These are phyloP conservation scores for Brachylomia viminalis DNA, from an alignment of 2,888 invertebrate species.

Conservation along the genomic window DNA sequence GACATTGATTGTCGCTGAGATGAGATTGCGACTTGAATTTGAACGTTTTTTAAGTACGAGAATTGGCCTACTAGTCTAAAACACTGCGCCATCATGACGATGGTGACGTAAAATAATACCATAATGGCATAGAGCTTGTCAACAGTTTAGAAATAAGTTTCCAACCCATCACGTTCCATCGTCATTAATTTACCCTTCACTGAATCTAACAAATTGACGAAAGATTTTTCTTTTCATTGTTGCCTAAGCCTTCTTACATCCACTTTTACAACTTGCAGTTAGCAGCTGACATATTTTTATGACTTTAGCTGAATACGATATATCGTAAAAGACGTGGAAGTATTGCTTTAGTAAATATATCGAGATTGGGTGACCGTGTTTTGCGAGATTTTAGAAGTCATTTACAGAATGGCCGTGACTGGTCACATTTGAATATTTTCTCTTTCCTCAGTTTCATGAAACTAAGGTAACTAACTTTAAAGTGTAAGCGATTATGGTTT, in stretches of 20 bases:
- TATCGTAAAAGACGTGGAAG: slow-evolving; percentile 29
- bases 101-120: neutral
- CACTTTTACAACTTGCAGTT: slow-evolving; percentile 28
- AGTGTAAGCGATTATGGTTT: neutral
- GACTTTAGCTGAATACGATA: slow-evolving; percentile 19
- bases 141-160: slow-evolving; percentile 48
- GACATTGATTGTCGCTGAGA: too few relatives aligned
- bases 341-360: slow-evolving; percentile 14
- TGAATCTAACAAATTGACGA: slow-evolving; percentile 50
- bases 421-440: slow-evolving; percentile 9
- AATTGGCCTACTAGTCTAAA: too few relatives aligned
- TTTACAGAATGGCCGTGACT: neutral
- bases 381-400: slow-evolving; percentile 4
- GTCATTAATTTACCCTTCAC: slow-evolving; percentile 53
- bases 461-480: neutral
- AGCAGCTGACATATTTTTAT: slow-evolving; percentile 42
- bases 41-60: too few relatives aligned
- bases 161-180: slow-evolving; percentile 27
- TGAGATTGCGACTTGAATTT: too few relatives aligned
- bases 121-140: neutral
- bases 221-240: slow-evolving; percentile 36
- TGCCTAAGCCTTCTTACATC: slow-evolving; percentile 12
- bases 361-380: slow-evolving; percentile 4
- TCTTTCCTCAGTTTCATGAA: neutral
- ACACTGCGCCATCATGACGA: neutral